Conservation (phyloP, 2,113 vertebrate genomes). For the Vidua macroura region DNA sequence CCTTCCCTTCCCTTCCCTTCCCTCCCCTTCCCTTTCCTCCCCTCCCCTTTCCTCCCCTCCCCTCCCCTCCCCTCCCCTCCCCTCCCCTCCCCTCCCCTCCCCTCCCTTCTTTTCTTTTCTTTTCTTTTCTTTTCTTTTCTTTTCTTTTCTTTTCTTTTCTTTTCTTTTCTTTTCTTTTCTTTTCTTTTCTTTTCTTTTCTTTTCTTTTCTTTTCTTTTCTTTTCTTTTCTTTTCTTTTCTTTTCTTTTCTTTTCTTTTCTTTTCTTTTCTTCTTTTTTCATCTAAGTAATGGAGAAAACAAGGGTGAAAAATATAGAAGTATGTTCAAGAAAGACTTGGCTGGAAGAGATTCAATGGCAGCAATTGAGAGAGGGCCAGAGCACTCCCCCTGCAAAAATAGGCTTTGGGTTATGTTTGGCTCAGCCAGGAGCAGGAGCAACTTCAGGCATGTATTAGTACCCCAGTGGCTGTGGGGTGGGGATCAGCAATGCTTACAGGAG, state of each 20-base stretch:
- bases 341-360: neutral
- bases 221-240: neutral
- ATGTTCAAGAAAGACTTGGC: neutral
- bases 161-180: neutral
- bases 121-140: neutral
- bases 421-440: neutral
- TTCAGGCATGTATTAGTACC: neutral
- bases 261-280: neutral
- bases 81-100: no score
- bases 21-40: neutral
- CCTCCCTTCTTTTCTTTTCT: neutral
- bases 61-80: neutral
- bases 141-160: neutral
- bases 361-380: neutral
- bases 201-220: neutral
- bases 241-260: neutral
- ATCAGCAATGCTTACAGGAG: neutral
- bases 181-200: neutral
- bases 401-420: neutral
- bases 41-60: neutral
- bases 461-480: rapidly evolving
- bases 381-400: no score
- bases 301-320: neutral
- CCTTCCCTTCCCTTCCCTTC: neutral
- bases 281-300: neutral